phyloP scores from a whole-genome alignment of 2,888 invertebrate species.

The Eubasilissa splendida region DNA sequence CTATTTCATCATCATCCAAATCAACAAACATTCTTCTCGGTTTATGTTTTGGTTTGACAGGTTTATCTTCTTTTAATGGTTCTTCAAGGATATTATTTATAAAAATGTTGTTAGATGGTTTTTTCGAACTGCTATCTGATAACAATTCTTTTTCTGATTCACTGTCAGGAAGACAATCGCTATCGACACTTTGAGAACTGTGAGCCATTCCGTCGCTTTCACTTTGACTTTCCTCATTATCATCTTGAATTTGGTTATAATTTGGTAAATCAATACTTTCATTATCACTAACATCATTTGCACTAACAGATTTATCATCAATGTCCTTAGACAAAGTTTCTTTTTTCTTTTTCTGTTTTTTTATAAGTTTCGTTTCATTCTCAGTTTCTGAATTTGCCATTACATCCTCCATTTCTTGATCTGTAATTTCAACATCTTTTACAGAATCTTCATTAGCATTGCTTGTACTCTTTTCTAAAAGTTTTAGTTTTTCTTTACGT shows the following conservation, averaged over 20 bases:
- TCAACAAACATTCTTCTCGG: slow-evolving; percentile 46
- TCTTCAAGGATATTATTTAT: neutral
- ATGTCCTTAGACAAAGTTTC: neutral
- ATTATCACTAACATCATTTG: slow-evolving; percentile 1
- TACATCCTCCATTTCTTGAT: neutral
- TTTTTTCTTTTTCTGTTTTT: neutral
- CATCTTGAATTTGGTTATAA: slow-evolving; percentile 23
- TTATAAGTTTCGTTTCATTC: neutral
- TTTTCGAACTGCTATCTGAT: neutral
- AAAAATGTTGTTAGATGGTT: slow-evolving; percentile 4
- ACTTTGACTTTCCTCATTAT: slow-evolving; percentile 12
- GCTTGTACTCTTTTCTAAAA: slow-evolving; percentile 15
- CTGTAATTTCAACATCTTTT: neutral
- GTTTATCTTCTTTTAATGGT: slow-evolving; percentile 10
- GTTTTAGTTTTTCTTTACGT: slow-evolving; percentile 49
- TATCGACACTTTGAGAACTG: neutral
- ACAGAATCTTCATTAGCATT: slow-evolving; percentile 15
- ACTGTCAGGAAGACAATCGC: neutral
- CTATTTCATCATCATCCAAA: slow-evolving; percentile 41
- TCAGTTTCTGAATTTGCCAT: neutral
- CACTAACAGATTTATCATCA: slow-evolving; percentile 15
- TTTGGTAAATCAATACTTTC: slow-evolving; percentile 15
- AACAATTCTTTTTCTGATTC: slow-evolving; percentile 6
- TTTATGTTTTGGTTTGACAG: slow-evolving; percentile 38
- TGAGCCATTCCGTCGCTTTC: slow-evolving; percentile 13